Percentiles rank a stretch among this genome's conserved stretches.
Evolutionary conservation across 2,888 invertebrate species (phyloP).

Genomic region (Endomychus coccineus): DNA sequence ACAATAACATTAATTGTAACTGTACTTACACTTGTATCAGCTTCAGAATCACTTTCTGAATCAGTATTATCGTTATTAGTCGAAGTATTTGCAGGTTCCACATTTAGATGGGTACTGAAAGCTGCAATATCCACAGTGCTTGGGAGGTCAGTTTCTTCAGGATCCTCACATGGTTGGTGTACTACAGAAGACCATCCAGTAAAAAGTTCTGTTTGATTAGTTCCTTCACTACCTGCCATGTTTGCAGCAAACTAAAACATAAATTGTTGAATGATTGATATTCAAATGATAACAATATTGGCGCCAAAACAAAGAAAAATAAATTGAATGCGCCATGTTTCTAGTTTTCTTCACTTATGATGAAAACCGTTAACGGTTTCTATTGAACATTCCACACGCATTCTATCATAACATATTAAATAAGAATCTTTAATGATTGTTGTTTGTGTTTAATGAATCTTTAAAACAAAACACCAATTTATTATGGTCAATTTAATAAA

Average conservation of each 20-base stretch:
- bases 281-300: slow-evolving; percentile 28
- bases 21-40: slow-evolving; percentile 46
- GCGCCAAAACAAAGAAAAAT: slow-evolving; percentile 35
- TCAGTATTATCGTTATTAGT: slow-evolving; percentile 42
- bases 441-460: too few species aligned
- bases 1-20: background rate
- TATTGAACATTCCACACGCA: slow-evolving; percentile 9
- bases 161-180: slow-evolving; percentile 53
- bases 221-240: slow-evolving; percentile 39
- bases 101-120: slow-evolving; percentile 48
- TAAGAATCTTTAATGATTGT: too few species aligned
- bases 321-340: slow-evolving; percentile 29
- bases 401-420: too few species aligned
- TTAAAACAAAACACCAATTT: too few species aligned
- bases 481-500: slow-evolving; percentile 7
- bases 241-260: slow-evolving; percentile 17
- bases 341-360: slow-evolving; percentile 17
- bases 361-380: slow-evolving; percentile 22
- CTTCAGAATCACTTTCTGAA: slow-evolving; percentile 52
- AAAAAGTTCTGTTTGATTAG: slow-evolving; percentile 40
- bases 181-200: slow-evolving; percentile 52
- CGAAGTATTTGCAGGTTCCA: slow-evolving; percentile 35
- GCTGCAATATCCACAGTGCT: slow-evolving; percentile 62
- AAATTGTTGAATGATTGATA: slow-evolving; percentile 12
- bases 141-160: slow-evolving; percentile 55